Base-by-base conservation (phyloP, 2,113 vertebrate species). In the Paralichthys olivaceus region DNA sequence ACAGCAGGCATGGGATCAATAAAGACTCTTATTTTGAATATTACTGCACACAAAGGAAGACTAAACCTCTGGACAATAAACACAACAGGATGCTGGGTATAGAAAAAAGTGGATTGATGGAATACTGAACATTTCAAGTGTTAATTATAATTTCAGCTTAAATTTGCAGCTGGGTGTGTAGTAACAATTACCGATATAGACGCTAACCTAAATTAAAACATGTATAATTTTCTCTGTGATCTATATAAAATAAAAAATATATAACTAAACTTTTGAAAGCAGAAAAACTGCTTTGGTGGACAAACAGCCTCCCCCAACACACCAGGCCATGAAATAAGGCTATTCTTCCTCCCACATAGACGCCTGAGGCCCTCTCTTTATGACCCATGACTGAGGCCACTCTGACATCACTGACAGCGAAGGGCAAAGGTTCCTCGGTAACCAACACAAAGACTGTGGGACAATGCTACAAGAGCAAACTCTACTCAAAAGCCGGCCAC, bases 351-450 rank as follows among this genome's bases (percentile, higher is more conserved):
- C 60, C 72, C 65, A 70, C 83, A 89, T 58, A 76, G 79, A 87
- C 22, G 90, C 91, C 92, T 87, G 81, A 83, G 86, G 92, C 89
- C 90, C 88, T 89, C 83, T 84, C 85, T 91, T 93, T 92, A 93
- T 92, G 94, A 93, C 90, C 93, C 91, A 80, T 94, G 93, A 95
- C 93, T 87, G 91, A 93, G 91, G 87, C 81, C 76, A 76, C 88
- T 87, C 88, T 92, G 84, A 90, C 88, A 91, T 90, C 87, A 90
- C 89, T 94, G 93, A 93, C 93, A 93, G 90, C 78, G 11, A 59
- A 91, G 93, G 92, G 82, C 91, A 94, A 91, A 92, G 93, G 93
- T 93, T 92, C 81, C 80, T 80, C 88, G 84, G 90, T 92, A 93
- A 93, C 93, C 90, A 93, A 92, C 84, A 87, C 82, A 94, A 92